Evolutionary conservation across 2,888 invertebrate species (phyloP).

Genomic region (Linnaemya tessellans): DNA sequence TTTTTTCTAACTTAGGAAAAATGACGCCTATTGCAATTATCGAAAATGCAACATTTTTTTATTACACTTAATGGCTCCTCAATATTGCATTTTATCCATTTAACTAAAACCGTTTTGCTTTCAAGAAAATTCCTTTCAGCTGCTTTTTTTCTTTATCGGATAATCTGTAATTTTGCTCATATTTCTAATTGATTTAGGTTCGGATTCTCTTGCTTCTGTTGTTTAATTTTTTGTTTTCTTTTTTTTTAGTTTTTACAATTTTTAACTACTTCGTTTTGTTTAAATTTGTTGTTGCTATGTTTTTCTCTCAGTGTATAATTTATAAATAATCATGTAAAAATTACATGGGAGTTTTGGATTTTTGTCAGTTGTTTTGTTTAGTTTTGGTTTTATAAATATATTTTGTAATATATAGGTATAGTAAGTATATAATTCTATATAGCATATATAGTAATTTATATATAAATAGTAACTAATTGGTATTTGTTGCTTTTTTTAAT

Average conservation of each 20-base stretch:
- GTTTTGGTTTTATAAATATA: slow-evolving; percentile 63
- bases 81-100: not conserved
- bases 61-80: too few relatives aligned
- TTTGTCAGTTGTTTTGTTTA: slow-evolving; percentile 39
- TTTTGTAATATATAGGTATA: slow-evolving; percentile 47
- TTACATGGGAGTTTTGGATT: slow-evolving; percentile 66
- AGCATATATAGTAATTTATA: slow-evolving; percentile 67
- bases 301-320: slow-evolving; percentile 56
- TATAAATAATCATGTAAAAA: slow-evolving; percentile 72
- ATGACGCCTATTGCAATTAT: too few relatives aligned
- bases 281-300: slow-evolving; percentile 18
- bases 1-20: not conserved
- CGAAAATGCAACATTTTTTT: too few relatives aligned
- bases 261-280: slow-evolving; percentile 45
- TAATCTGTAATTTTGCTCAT: slow-evolving; percentile 56
- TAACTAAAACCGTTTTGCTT: not conserved
- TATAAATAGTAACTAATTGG: slow-evolving; percentile 72
- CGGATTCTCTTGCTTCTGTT: slow-evolving; percentile 53
- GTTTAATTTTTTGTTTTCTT: not conserved
- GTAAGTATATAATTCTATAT: slow-evolving; percentile 68
- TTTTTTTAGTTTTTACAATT: slow-evolving; percentile 10
- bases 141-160: slow-evolving; percentile 25
- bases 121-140: not conserved
- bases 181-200: slow-evolving; percentile 58
- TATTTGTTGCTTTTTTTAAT: slow-evolving; percentile 69